These are phyloP conservation scores for Notarius lentiginosus DNA, from an alignment of 2,113 vertebrate genomes.

Conservation along the genomic window DNA sequence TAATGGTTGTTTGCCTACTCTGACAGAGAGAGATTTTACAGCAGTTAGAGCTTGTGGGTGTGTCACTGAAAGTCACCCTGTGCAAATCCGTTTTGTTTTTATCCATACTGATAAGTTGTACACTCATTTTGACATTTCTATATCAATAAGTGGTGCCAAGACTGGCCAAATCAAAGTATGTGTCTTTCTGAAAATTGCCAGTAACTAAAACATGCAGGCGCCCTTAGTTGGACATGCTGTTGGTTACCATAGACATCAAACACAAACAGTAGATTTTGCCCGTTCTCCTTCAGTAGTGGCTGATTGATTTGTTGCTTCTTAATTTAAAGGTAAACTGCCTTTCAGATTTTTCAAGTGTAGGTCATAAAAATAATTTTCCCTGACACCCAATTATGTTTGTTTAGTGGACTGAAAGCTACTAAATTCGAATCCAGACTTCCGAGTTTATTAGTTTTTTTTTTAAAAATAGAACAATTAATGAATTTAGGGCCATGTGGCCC, in stretches of 20 bases:
- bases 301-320: background rate
- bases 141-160: background rate
- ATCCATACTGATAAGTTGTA: background rate
- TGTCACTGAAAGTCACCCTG: constrained; percentile 8
- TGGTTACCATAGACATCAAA: background rate
- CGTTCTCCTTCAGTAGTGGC: background rate
- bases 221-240: background rate
- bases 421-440: no score
- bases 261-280: background rate
- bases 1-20: background rate
- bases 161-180: background rate
- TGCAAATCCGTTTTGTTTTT: constrained; percentile 2
- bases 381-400: no score
- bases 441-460: no score
- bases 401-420: no score
- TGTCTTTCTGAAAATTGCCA: background rate
- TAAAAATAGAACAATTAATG: no score
- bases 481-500: no score
- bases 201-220: background rate
- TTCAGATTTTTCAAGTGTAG: no score
- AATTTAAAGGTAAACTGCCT: no score
- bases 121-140: background rate
- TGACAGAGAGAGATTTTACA: constrained; percentile 2
- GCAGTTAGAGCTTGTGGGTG: constrained; percentile 16
- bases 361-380: no score